phyloP scores from a whole-genome alignment of 2,888 invertebrate genomes.

The Itoplectis maculator region DNA sequence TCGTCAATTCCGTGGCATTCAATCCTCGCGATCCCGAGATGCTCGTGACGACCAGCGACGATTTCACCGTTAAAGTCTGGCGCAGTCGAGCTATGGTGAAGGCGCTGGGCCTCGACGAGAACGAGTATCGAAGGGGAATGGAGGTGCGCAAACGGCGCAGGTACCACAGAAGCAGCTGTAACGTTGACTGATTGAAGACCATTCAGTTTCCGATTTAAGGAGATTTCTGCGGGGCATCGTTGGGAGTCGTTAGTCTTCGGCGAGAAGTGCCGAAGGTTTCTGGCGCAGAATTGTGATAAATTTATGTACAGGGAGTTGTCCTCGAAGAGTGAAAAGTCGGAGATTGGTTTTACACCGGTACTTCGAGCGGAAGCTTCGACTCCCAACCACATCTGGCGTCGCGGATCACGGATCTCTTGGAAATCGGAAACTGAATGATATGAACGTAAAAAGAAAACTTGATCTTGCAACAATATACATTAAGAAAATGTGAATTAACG shows the following conservation, averaged over 20 bases:
- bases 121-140: constrained; percentile 83
- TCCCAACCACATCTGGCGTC: constrained; percentile 3
- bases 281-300: constrained; percentile 33
- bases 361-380: background rate
- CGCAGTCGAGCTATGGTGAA: constrained; percentile 85
- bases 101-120: constrained; percentile 83
- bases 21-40: constrained; percentile 92
- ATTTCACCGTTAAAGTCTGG: constrained; percentile 90
- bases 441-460: constrained; percentile 44
- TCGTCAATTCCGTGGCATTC: constrained; percentile 94
- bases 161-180: constrained; percentile 79
- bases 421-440: constrained; percentile 66
- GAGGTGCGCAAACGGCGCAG: constrained; percentile 83
- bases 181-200: constrained; percentile 81
- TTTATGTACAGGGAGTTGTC: constrained; percentile 42
- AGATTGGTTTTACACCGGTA: background rate
- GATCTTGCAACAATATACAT: constrained; percentile 51
- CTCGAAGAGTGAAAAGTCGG: background rate
- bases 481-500: constrained; percentile 35
- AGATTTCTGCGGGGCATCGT: constrained; percentile 48
- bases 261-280: constrained; percentile 20
- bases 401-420: constrained; percentile 42
- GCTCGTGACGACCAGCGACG: constrained; percentile 93
- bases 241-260: background rate
- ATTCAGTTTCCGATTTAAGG: constrained; percentile 82